Evolutionary conservation across 2,797 vertebrate species (phyloP).

Genomic region (Sebastes elongatus): DNA sequence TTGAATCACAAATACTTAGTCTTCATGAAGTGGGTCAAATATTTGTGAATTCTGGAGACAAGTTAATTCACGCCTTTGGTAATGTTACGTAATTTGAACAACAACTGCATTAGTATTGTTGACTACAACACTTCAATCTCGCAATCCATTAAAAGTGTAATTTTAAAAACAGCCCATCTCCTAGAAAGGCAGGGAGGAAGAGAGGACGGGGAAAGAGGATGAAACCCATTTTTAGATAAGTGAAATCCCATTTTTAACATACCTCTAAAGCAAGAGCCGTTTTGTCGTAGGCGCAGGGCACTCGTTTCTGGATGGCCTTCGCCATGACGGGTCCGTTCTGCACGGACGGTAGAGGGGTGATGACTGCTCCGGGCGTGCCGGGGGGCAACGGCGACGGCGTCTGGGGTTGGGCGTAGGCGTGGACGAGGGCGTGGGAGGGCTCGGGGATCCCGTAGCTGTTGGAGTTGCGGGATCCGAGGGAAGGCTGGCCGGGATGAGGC

Average conservation of each 20-base stretch:
- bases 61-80: background rate
- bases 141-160: background rate
- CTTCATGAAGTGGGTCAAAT: no score
- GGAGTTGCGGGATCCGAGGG: constrained; percentile 92
- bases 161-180: background rate
- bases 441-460: constrained; percentile 98
- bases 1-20: background rate
- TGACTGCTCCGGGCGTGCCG: constrained; percentile 87
- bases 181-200: background rate
- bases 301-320: constrained; percentile 97
- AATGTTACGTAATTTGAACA: background rate
- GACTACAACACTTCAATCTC: background rate
- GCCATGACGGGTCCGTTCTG: constrained; percentile 98
- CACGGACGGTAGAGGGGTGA: constrained; percentile 89
- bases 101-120: background rate
- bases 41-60: no score
- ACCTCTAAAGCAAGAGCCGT: constrained; percentile 97
- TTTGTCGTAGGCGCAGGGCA: constrained; percentile 98
- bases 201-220: background rate
- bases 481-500: constrained; percentile 72
- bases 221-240: background rate
- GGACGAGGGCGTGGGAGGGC: constrained; percentile 89
- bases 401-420: constrained; percentile 97
- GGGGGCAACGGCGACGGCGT: constrained; percentile 90
- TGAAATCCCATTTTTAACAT: constrained; percentile 28